These are phyloP conservation scores for Himalopsyche phryganea DNA, from an alignment of 1,140 invertebrate species.

Conservation along the genomic window DNA sequence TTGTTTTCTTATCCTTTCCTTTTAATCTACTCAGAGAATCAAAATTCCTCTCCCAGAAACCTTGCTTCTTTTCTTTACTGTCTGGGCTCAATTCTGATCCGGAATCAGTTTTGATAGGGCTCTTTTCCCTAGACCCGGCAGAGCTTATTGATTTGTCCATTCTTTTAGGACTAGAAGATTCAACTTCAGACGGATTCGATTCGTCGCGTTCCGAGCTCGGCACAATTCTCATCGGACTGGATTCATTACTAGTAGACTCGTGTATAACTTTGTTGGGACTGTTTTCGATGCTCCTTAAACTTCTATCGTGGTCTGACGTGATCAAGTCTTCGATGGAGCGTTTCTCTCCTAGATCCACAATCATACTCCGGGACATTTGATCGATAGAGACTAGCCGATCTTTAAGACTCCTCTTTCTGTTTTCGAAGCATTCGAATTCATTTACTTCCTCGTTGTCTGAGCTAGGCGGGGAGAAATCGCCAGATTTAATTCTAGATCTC, in stretches of 20 bases:
- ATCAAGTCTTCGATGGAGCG: slow-evolving; percentile 39
- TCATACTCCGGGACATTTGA: slow-evolving; percentile 58
- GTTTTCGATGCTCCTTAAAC: slow-evolving; percentile 5
- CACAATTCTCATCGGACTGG: slow-evolving; percentile 22
- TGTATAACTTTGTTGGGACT: slow-evolving; percentile 17
- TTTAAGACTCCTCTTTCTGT: slow-evolving; percentile 44
- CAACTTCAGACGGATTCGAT: not conserved
- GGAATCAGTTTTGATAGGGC: slow-evolving; percentile 31
- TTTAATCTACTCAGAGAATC: slow-evolving; percentile 45
- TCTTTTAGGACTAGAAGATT: slow-evolving; percentile 13
- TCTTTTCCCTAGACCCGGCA: slow-evolving; percentile 1
- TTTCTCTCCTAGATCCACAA: slow-evolving; percentile 45
- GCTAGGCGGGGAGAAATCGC: slow-evolving; percentile 50
- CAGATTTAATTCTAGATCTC: slow-evolving; percentile 45
- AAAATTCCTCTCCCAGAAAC: slow-evolving; percentile 54
- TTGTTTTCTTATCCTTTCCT: slow-evolving; percentile 46
- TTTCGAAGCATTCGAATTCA: slow-evolving; percentile 44
- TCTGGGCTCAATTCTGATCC: slow-evolving; percentile 37
- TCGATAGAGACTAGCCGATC: slow-evolving; percentile 53
- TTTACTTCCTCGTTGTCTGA: slow-evolving; percentile 48
- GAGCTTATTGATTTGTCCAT: slow-evolving; percentile 16
- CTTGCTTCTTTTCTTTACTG: slow-evolving; percentile 46
- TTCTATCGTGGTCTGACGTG: slow-evolving; percentile 6
- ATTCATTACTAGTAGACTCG: slow-evolving; percentile 1
- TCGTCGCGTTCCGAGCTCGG: slow-evolving; percentile 10